phyloP scores from a whole-genome alignment of 2,113 vertebrate genomes.

The Lophotis ruficrista region DNA sequence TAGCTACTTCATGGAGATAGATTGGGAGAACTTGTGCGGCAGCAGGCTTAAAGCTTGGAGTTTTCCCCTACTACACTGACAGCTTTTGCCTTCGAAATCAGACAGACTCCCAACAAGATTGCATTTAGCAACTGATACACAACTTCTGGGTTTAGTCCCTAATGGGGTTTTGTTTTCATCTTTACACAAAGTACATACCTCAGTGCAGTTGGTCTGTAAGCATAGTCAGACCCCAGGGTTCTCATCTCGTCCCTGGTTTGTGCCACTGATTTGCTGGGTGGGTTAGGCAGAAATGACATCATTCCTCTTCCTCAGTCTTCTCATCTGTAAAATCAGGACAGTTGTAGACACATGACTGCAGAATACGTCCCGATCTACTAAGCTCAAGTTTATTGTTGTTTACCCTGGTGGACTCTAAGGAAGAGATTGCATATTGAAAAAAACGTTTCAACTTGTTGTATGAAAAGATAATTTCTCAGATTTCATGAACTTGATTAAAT shows the following conservation, averaged over 20 bases:
- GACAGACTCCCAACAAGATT: background rate
- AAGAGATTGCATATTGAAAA: background rate
- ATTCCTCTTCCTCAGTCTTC: background rate
- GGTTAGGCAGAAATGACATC: background rate
- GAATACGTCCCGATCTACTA: background rate
- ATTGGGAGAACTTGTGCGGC: background rate
- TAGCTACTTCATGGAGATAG: background rate
- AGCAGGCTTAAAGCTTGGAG: background rate
- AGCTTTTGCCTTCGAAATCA: background rate
- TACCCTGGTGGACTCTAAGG: background rate
- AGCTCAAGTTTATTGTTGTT: background rate
- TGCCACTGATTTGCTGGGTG: background rate
- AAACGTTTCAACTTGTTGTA: background rate
- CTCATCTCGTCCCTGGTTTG: background rate
- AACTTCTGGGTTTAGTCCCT: background rate
- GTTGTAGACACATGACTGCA: background rate
- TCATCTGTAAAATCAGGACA: background rate
- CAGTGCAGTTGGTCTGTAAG: background rate
- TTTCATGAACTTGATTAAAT: background rate
- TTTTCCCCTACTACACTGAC: background rate
- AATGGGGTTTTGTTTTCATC: background rate
- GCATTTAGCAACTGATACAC: background rate
- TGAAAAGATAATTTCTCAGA: background rate
- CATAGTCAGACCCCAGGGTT: rapidly evolving
- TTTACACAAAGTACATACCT: background rate